Base-by-base conservation (phyloP, 2,888 invertebrate genomes). In the Diadegma fenestrale region DNA sequence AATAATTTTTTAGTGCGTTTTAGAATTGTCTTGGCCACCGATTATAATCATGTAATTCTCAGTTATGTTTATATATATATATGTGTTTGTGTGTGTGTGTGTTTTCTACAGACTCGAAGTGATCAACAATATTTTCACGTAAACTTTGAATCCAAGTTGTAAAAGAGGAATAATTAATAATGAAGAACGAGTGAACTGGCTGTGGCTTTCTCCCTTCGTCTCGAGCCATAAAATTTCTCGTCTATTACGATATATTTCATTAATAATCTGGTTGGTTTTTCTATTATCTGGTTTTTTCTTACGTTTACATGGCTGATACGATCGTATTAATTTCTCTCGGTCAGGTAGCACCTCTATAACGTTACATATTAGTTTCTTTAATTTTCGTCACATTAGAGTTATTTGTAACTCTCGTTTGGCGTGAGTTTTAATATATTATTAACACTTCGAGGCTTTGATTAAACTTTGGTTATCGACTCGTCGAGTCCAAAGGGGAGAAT, bases 241-340 rank as follows among this genome's bases (percentile, higher is more conserved):
- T 83, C 87, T 89, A 86, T 88, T 77, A 86, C 73, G 82, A 83
- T 73, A 64, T 71, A 26, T 19, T 45, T n/a, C 6, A 54, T 77
- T 68, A 73, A 45, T 71, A 37, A 58, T 58, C 58, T 26, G 54
- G 17, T 69, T 69, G 37, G 30, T 71, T 66, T 58, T 17, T 66
- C 41, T 22, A 43, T 17, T 71, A 66, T 6, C 58, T 45, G 43
- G 43, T 41, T 80, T 51, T 51, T n/a, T 69, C 64, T 26, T 77
- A 80, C 54, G 48, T 80, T 64, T 61, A 80, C 76, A 51, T 72
- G 80, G 64, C 80, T 80, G 68, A 80, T 54, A 51, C 61, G 75
- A 63, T 76, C 51, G 68, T 71, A 64, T 43, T 64, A 30, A 71
- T 76, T 68, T 76, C 19, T 51, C 33, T 33, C 54, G 30, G n/a